Evolutionary conservation across 2,113 vertebrate genomes (phyloP).

Genomic region (Alligator sinensis): DNA sequence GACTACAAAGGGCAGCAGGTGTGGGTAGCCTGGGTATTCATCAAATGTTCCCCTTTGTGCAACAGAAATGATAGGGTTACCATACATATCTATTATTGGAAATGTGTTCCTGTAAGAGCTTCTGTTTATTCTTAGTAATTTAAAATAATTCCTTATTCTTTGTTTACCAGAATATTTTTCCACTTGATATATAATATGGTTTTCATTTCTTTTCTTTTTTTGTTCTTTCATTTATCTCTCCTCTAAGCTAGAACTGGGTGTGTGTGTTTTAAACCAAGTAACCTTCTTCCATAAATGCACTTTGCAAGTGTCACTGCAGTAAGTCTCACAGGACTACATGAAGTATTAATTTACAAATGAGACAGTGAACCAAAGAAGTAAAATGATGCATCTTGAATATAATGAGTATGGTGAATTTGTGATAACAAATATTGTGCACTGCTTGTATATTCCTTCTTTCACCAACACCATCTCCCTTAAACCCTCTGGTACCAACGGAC

Average conservation of each 20-base stretch:
- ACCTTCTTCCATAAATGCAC: not conserved
- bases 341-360: too few species aligned
- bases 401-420: too few species aligned
- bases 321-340: not conserved
- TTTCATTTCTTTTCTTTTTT: not conserved
- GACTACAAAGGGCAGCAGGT: too few species aligned
- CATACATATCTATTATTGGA: too few species aligned
- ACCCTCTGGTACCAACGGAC: not conserved
- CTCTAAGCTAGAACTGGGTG: too few species aligned
- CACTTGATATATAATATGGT: not conserved
- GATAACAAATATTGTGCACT: too few species aligned
- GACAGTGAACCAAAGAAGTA: too few species aligned
- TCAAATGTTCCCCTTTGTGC: too few species aligned
- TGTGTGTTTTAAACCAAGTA: not conserved
- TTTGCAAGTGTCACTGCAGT: rapidly evolving
- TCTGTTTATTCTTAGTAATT: not conserved
- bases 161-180: not conserved
- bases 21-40: too few species aligned
- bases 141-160: not conserved
- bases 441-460: not conserved
- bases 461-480: not conserved
- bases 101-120: not conserved
- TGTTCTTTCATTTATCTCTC: not conserved
- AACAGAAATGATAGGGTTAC: too few species aligned
- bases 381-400: too few species aligned